Evolutionary conservation across 2,797 vertebrate species (phyloP).

Genomic region (Paedocypris micromegethes): DNA sequence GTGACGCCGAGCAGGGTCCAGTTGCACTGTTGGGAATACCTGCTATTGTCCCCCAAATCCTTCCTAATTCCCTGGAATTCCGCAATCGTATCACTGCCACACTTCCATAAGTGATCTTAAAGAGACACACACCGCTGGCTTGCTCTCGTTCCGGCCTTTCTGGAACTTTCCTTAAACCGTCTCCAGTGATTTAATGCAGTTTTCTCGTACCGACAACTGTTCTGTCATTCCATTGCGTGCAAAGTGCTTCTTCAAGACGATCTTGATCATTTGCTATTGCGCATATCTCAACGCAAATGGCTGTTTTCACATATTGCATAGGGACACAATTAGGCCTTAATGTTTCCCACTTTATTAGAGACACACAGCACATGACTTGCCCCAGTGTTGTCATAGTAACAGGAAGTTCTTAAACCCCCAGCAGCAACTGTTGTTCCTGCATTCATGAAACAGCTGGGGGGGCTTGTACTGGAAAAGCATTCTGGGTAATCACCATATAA

Average conservation of each 20-base stretch:
- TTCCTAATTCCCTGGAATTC: conserved; percentile 60
- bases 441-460: conserved; percentile 73
- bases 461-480: conserved; percentile 66
- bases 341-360: conserved; percentile 72
- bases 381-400: conserved; percentile 76
- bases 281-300: conserved; percentile 5
- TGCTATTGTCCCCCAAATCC: conserved; percentile 63
- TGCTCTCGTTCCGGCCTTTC: no score
- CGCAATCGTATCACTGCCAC: conserved; percentile 48
- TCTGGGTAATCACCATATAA: conserved; percentile 69
- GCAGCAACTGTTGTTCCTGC: conserved; percentile 75
- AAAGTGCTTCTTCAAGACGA: conserved; percentile 8
- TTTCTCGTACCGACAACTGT: background rate
- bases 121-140: background rate
- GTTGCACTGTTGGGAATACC: conserved; percentile 69
- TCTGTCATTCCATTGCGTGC: background rate
- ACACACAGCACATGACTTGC: conserved; percentile 70
- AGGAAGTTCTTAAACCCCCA: conserved; percentile 68
- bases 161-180: background rate
- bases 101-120: conserved; percentile 33
- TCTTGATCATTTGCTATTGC: conserved; percentile 18
- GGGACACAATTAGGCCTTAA: conserved; percentile 68
- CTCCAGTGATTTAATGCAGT: background rate
- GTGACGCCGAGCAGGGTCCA: conserved; percentile 61
- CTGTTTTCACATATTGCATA: conserved; percentile 59